Conservation (phyloP, 1,140 invertebrate species). For the Conus ventricosus region DNA sequence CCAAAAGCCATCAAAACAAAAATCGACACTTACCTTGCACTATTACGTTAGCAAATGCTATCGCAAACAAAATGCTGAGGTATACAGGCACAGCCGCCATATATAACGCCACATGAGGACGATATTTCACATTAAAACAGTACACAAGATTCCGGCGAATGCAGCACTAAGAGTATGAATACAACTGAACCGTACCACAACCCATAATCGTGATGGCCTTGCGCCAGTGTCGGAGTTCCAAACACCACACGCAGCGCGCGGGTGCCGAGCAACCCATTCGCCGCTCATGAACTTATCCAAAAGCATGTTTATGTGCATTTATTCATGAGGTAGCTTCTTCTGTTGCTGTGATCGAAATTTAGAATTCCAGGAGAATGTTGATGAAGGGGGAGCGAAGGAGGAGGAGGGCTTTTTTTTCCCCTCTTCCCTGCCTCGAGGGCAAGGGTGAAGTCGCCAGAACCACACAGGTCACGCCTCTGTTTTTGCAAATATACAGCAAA, state of each 20-base stretch:
- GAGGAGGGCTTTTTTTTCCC: neutral
- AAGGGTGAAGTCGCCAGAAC: conserved; percentile 39
- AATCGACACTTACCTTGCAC: conserved; percentile 42
- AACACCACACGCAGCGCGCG: conserved; percentile 27
- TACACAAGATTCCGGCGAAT: conserved; percentile 52
- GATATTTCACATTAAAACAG: conserved; percentile 51
- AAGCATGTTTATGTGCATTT: conserved; percentile 12
- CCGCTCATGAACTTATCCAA: neutral
- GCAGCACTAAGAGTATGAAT: conserved; percentile 45
- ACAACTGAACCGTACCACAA: conserved; percentile 38
- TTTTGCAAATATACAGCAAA: neutral
- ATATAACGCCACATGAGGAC: conserved; percentile 53
- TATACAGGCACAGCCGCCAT: conserved; percentile 51
- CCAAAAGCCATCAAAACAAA: conserved; percentile 36
- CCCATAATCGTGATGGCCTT: conserved; percentile 36
- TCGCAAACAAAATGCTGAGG: conserved; percentile 54
- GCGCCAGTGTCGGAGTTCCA: conserved; percentile 30
- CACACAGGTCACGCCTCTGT: conserved; percentile 34
- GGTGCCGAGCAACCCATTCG: neutral
- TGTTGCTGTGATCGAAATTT: conserved; percentile 5
- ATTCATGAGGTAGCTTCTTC: neutral
- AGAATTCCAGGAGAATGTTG: conserved; percentile 4
- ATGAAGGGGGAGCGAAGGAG: conserved; percentile 8
- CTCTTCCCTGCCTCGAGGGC: neutral
- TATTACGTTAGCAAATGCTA: conserved; percentile 44